phyloP scores from a whole-genome alignment of 2,888 invertebrate species.

The Crematogaster levior region DNA sequence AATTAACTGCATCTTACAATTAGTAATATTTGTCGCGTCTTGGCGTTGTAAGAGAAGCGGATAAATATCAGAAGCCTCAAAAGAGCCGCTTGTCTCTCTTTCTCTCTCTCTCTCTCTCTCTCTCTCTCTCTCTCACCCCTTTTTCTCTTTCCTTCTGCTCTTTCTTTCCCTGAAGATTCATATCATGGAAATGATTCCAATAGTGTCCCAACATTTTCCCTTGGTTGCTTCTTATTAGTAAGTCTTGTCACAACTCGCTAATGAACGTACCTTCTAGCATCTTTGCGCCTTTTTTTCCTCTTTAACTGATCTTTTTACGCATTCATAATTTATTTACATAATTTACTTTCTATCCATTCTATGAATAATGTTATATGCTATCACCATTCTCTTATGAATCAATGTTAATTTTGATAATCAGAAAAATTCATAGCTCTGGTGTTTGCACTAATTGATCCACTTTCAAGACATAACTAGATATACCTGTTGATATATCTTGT shows the following conservation, averaged over 20 bases:
- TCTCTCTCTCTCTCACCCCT: no score
- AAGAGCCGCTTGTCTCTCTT: constrained; percentile 75
- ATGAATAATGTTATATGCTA: background rate
- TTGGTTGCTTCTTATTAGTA: constrained; percentile 83
- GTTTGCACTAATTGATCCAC: background rate
- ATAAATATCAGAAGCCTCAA: constrained; percentile 79
- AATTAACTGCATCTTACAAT: constrained; percentile 67
- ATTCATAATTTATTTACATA: background rate
- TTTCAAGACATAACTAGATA: no score
- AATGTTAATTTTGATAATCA: background rate
- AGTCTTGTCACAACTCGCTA: constrained; percentile 81
- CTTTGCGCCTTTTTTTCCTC: constrained; percentile 46
- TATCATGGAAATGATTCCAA: constrained; percentile 78
- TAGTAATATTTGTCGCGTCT: constrained; percentile 76
- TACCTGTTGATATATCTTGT: no score
- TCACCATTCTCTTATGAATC: background rate
- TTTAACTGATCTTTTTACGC: background rate
- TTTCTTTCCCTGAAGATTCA: constrained; percentile 66
- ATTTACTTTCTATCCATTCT: background rate
- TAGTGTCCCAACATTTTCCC: constrained; percentile 80
- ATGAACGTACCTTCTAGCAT: constrained; percentile 78
- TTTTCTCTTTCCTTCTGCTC: no score
- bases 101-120: background rate
- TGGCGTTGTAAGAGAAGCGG: constrained; percentile 74
- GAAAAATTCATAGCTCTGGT: background rate